Evolutionary conservation across 2,888 invertebrate genomes (phyloP), one percentile per base, ranked within the genome.

Genomic region (Drosophila aldrichi): DNA sequence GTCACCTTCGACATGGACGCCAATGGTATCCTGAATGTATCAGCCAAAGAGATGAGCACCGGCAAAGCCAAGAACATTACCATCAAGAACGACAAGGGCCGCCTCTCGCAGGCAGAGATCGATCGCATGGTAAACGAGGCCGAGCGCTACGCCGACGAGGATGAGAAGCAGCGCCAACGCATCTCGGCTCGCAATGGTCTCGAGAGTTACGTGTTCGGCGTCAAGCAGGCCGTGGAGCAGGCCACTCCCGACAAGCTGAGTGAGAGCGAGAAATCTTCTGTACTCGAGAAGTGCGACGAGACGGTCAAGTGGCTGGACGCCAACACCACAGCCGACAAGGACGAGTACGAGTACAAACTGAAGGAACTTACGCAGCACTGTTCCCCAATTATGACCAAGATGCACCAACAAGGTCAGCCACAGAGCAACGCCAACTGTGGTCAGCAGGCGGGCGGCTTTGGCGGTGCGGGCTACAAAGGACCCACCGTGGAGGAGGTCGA

Each of bases 1-100:
- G 96, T 97, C 29, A 96, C 96, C 44, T 96, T 96, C 91, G 92
- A 92, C 60, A 95, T 96, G 89, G 98, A 98, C 90, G 98, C 98
- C 54, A 98, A 99, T 93, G 98, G 98, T 91, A 98, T 98, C 93
- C 94, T 99, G 75, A 97, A 97, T 91, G 97, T 97, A 1, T 95
- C 96, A 0, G 97, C 97, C n/a, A 95, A 95, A 68, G 95, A 95
- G 73, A 95, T 94, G 91, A 94, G 94, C 85, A 94, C 95, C 0
- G 95, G 94, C 29, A 95, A 96, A 77, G 95, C 94, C 71, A 96
- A 95, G 92, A 95, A 96, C 90, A 97, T 97, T 75, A 96, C 96
- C 48, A 97, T 97, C 77, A 96, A 96, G 90, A 97, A 97, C 93
- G 96, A 97, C 93, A 96, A 95, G 88, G 96, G 96, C 0, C 94